Evolutionary conservation across 2,888 invertebrate genomes (phyloP), one percentile per base, ranked within the genome.

Genomic region (Brachyptera risi): DNA sequence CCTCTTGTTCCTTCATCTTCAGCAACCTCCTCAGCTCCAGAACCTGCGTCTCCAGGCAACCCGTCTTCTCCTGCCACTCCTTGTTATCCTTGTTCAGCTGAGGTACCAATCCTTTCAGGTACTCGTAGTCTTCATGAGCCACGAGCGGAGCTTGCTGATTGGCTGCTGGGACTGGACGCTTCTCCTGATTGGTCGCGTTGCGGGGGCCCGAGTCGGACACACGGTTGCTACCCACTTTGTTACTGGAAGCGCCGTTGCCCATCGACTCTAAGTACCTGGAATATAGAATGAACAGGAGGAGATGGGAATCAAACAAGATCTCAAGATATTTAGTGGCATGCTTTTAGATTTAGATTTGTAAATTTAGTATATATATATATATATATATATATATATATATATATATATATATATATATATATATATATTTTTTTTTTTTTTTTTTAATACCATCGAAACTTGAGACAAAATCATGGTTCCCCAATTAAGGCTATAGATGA

Each of bases 1-100:
- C 78, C 71, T 84, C 83, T 38, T 77, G 75, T 63, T 85, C 84
- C 62, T 80, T 79, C 40, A 73, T 74, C 58, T 76, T 76, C 44
- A 85, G 73, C 60, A 80, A 75, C 67, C 81, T 79, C 67, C 78
- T 78, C 31, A 83, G 76, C 31, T 80, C 77, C 23, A 74, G 73
- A 60, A 85, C 73, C 69, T 87, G 84, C 1, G 78, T 75, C 63
- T 82, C 80, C 42, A 81, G 72, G 13, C 73, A 71, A 59, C 76
- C 76, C 60, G 79, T 75, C 71, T 73, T 76, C 68, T 70, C 77
- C 71, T 78, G 82, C 71, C 78, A 71, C 15, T 78, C 78, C 26
- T 74, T 72, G 35, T 80, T 67, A 65, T 81, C 80, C 58, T 73
- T 73, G 66, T 77, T 74, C 56, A 82, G 69, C 65, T 77, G 75